phyloP scores from a whole-genome alignment of 2,113 vertebrate species.

The Colossoma macropomum region DNA sequence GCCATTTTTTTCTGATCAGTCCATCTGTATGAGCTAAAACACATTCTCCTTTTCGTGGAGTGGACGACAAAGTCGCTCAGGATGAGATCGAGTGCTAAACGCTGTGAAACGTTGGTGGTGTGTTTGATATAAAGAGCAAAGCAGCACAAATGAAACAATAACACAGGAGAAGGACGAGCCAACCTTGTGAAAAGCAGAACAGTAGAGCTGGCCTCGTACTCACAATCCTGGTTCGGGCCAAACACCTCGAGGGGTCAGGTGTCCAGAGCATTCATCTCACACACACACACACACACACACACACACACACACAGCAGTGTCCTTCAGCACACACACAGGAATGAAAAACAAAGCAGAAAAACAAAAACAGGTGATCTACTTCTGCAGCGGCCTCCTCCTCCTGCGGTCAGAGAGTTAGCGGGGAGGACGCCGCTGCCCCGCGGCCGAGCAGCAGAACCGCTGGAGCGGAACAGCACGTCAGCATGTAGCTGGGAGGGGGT shows the following conservation, averaged over 20 bases:
- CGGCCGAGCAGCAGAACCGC: conserved; percentile 34
- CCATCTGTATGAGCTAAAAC: too few relatives aligned
- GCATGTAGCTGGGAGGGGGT: too few relatives aligned
- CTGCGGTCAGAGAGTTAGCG: too few relatives aligned
- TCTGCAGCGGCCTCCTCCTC: too few relatives aligned
- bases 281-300: conserved; percentile 1
- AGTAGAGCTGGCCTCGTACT: neutral
- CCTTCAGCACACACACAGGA: conserved; percentile 53
- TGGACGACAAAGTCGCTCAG: too few relatives aligned
- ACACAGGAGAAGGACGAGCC: conserved; percentile 24
- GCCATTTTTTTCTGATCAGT: too few relatives aligned
- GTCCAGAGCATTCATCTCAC: conserved; percentile 47
- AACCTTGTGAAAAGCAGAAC: conserved; percentile 37
- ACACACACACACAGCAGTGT: conserved; percentile 15
- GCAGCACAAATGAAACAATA: neutral
- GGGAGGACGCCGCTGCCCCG: too few relatives aligned
- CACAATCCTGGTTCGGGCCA: conserved; percentile 18
- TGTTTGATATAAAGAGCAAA: too few relatives aligned
- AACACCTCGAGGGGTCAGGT: conserved; percentile 47
- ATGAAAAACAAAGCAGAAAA: conserved; percentile 38
- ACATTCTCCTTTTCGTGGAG: too few relatives aligned
- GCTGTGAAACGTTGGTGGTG: neutral
- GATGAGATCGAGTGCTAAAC: too few relatives aligned
- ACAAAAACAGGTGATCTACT: neutral
- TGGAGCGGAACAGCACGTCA: conserved; percentile 20